phyloP scores from a whole-genome alignment of 2,113 vertebrate species.

The Ginglymostoma cirratum region DNA sequence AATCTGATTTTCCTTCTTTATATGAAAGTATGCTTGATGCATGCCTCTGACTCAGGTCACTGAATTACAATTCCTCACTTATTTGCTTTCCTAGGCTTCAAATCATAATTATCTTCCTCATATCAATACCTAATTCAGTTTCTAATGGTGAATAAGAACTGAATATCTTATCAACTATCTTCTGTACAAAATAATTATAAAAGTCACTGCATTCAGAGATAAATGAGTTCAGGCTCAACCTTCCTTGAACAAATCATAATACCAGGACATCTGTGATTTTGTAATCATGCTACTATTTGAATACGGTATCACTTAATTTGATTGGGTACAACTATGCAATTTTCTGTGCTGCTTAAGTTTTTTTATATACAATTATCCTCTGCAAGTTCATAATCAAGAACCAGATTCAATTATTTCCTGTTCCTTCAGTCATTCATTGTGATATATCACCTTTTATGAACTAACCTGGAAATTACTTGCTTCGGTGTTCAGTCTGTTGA shows the following conservation, averaged over 20 bases:
- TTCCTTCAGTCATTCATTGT: background rate
- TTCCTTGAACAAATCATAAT: background rate
- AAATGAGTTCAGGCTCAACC: background rate
- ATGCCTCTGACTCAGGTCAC: background rate
- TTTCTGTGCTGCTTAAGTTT: background rate
- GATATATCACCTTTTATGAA: background rate
- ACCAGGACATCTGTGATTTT: background rate
- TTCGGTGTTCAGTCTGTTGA: background rate
- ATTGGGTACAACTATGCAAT: slow-evolving; percentile 16
- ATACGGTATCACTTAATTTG: background rate
- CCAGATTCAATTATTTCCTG: slow-evolving; percentile 1
- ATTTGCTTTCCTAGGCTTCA: background rate
- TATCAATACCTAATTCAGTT: background rate
- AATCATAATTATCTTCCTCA: background rate
- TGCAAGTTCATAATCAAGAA: background rate
- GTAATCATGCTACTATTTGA: background rate
- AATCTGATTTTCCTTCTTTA: background rate
- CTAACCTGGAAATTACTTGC: background rate
- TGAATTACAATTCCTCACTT: slow-evolving; percentile 7
- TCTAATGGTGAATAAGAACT: slow-evolving; percentile 1
- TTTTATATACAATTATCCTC: background rate
- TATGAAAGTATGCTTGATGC: background rate
- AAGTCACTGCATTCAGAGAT: slow-evolving; percentile 14
- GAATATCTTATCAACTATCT: background rate
- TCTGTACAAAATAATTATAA: background rate